Percentiles rank a stretch among this genome's conserved stretches.
These are phyloP conservation scores for Neoaliturus tenellus DNA, from an alignment of 2,888 invertebrate genomes.

Conservation along the genomic window DNA sequence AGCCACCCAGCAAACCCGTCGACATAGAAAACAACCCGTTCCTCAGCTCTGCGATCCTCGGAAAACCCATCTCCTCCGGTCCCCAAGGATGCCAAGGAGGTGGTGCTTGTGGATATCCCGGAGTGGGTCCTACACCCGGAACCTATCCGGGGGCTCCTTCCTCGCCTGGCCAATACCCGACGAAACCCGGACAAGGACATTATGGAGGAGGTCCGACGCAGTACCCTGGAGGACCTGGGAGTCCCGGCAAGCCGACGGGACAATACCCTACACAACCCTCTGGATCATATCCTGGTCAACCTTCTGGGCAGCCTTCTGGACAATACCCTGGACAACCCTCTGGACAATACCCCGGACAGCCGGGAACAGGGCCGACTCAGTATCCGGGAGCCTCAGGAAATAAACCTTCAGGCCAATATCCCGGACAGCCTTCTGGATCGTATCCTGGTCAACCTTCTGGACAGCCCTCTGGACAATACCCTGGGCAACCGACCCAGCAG, in stretches of 20 bases:
- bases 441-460: conserved; percentile 63
- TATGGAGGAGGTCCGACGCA: neutral
- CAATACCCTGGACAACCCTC: conserved; percentile 63
- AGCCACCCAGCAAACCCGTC: conserved; percentile 52
- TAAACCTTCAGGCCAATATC: conserved; percentile 70
- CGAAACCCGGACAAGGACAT: neutral
- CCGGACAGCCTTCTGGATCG: conserved; percentile 63
- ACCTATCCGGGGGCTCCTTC: neutral
- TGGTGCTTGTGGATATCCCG: neutral
- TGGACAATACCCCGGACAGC: conserved; percentile 70
- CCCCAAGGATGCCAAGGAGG: conserved; percentile 33
- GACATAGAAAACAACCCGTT: conserved; percentile 55
- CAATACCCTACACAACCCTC: conserved; percentile 3
- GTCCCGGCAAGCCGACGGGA: neutral
- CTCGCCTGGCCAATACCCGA: neutral
- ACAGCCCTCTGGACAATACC: conserved; percentile 9
- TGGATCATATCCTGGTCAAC: conserved; percentile 64
- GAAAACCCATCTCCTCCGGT: conserved; percentile 2
- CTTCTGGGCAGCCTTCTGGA: conserved; percentile 61
- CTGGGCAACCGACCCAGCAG: conserved; percentile 63
- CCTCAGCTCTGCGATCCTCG: conserved; percentile 53
- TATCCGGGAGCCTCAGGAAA: neutral
- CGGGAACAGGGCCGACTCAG: conserved; percentile 65
- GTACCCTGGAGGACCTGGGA: neutral
- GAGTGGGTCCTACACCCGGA: neutral